Evolutionary conservation across 35 echinoderm and acorn worm species (phyloP).

Genomic region (Amphiura filiformis): DNA sequence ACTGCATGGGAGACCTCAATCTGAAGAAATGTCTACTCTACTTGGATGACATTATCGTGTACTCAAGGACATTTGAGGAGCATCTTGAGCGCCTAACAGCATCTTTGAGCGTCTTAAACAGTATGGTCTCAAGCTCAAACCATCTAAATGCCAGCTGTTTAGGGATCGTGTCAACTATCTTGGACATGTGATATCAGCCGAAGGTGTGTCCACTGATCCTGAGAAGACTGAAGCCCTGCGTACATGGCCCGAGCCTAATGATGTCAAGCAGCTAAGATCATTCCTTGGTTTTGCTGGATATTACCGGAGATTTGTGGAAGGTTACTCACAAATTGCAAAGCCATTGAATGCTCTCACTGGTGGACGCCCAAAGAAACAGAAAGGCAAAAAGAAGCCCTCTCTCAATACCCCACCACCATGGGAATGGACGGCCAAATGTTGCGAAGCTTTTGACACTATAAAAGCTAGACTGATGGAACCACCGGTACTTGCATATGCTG

Average conservation of each 20-base stretch:
- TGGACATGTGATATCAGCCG: conserved; percentile 25
- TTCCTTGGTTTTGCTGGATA: conserved; percentile 43
- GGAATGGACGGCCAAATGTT: conserved; percentile 30
- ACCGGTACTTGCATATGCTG: conserved; percentile 31
- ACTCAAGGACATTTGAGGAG: conserved; percentile 35
- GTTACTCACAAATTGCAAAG: conserved; percentile 21
- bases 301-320: conserved; percentile 27
- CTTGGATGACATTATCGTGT: conserved; percentile 25
- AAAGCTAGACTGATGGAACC: conserved; percentile 10
- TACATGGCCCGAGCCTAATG: conserved; percentile 19
- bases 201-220: conserved; percentile 31
- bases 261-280: conserved; percentile 4
- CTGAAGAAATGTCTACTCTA: conserved; percentile 10
- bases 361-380: neutral
- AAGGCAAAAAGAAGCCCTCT: neutral
- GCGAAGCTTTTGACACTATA: conserved; percentile 29
- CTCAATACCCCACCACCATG: conserved; percentile 5
- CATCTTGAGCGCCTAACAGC: conserved; percentile 9
- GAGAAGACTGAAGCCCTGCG: conserved; percentile 17
- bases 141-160: conserved; percentile 26
- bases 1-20: conserved; percentile 35
- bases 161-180: conserved; percentile 29
- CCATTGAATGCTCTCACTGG: conserved; percentile 30
- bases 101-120: conserved; percentile 37
- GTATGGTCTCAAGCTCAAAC: conserved; percentile 45